Evolutionary conservation across 2,797 vertebrate genomes (phyloP).

Genomic region (Crenuchus spilurus): DNA sequence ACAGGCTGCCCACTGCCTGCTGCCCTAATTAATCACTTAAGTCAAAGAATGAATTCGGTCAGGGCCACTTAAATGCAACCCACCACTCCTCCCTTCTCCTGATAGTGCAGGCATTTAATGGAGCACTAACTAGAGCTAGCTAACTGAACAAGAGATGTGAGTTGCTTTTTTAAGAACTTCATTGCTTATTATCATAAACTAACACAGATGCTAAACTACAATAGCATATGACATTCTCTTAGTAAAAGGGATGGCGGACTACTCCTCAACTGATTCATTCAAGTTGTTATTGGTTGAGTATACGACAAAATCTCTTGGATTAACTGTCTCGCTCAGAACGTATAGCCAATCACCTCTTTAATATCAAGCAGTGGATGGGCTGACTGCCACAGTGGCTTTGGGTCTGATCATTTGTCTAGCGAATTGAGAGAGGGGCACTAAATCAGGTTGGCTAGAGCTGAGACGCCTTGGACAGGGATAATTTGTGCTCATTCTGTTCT

Average conservation of each 20-base stretch:
- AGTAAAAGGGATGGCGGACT: neutral
- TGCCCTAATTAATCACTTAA: constrained; percentile 40
- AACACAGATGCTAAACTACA: neutral
- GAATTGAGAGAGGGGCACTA: constrained; percentile 44
- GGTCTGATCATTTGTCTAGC: constrained; percentile 44
- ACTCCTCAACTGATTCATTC: constrained; percentile 33
- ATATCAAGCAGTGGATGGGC: constrained; percentile 43
- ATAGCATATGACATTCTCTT: neutral
- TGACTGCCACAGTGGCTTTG: constrained; percentile 40
- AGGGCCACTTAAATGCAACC: constrained; percentile 30
- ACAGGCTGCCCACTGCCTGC: constrained; percentile 4
- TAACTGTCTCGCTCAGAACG: constrained; percentile 42
- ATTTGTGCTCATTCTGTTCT: constrained; percentile 55
- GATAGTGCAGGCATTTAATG: neutral
- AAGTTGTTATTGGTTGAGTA: constrained; percentile 13
- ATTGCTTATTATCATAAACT: neutral
- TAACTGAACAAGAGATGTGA: neutral
- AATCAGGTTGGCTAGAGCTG: constrained; percentile 48
- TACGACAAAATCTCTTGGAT: constrained; percentile 38
- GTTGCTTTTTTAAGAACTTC: too few species aligned
- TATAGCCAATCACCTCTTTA: constrained; percentile 50
- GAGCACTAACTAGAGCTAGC: neutral
- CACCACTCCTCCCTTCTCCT: neutral
- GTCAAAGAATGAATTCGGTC: constrained; percentile 36
- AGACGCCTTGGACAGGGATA: constrained; percentile 50